phyloP scores from a whole-genome alignment of 2,888 invertebrate species.

The Pemphredon lugubris region DNA sequence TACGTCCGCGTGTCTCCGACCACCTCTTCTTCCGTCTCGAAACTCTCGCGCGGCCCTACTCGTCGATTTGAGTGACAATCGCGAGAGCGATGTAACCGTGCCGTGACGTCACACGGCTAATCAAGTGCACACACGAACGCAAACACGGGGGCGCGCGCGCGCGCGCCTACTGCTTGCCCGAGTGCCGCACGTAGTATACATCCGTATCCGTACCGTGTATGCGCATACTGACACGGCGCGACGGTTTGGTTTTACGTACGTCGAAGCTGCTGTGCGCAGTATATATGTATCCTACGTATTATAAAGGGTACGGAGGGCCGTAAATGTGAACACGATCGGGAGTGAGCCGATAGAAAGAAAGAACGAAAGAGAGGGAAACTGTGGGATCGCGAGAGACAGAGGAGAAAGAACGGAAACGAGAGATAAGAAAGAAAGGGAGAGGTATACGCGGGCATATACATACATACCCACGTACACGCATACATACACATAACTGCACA shows the following conservation, averaged over 20 bases:
- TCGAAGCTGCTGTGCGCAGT: slow-evolving; percentile 34
- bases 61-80: slow-evolving; percentile 73
- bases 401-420: slow-evolving; percentile 43
- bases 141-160: slow-evolving; percentile 57
- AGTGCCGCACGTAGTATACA: no score
- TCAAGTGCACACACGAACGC: slow-evolving; percentile 77
- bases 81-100: slow-evolving; percentile 77
- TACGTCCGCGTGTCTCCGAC: slow-evolving; percentile 47
- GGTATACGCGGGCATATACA: no score
- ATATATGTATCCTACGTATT: slow-evolving; percentile 13
- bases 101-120: slow-evolving; percentile 79
- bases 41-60: slow-evolving; percentile 41
- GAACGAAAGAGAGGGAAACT: slow-evolving; percentile 43
- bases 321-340: slow-evolving; percentile 51
- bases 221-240: no score
- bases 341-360: slow-evolving; percentile 47
- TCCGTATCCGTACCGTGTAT: slow-evolving; percentile 30
- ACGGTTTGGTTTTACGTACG: slow-evolving; percentile 29
- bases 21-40: slow-evolving; percentile 33
- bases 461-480: slow-evolving; percentile 11
- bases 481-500: slow-evolving; percentile 33
- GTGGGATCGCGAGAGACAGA: slow-evolving; percentile 37
- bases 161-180: no score
- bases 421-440: slow-evolving; percentile 44
- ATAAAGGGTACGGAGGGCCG: slow-evolving; percentile 30